Evolutionary conservation across 2,113 vertebrate genomes (phyloP).

Genomic region (Todiramphus chloris): DNA sequence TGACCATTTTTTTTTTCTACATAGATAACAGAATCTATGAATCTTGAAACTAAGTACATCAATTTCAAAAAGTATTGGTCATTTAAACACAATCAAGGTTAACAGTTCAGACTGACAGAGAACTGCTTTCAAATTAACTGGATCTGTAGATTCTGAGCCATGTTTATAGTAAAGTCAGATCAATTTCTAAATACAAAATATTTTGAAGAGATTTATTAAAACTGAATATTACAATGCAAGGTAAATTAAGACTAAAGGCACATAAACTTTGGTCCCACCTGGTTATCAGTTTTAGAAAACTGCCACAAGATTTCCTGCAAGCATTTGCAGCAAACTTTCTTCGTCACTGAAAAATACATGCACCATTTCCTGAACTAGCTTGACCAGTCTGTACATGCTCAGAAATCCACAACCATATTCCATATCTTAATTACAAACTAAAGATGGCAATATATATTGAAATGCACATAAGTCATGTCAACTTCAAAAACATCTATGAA

Average conservation of each 20-base stretch:
- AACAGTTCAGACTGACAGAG: slow-evolving; percentile 77
- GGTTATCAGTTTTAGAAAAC: slow-evolving; percentile 89
- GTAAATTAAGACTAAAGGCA: slow-evolving; percentile 98
- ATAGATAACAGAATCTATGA: slow-evolving; percentile 84
- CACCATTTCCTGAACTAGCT: slow-evolving; percentile 86
- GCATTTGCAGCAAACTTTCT: slow-evolving; percentile 79
- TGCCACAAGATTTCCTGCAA: slow-evolving; percentile 88
- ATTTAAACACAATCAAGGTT: slow-evolving; percentile 78
- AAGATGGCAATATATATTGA: slow-evolving; percentile 87
- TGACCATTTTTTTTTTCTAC: slow-evolving; percentile 76
- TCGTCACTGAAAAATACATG: slow-evolving; percentile 86
- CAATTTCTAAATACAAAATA: slow-evolving; percentile 89
- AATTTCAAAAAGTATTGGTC: slow-evolving; percentile 85
- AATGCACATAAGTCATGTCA: slow-evolving; percentile 84
- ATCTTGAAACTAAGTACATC: slow-evolving; percentile 82
- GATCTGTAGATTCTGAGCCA: slow-evolving; percentile 85
- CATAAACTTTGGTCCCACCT: slow-evolving; percentile 98
- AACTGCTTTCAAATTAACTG: slow-evolving; percentile 78
- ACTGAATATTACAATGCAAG: slow-evolving; percentile 90
- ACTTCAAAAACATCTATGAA: slow-evolving; percentile 87
- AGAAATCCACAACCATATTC: slow-evolving; percentile 89
- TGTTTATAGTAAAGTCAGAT: slow-evolving; percentile 87
- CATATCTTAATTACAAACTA: slow-evolving; percentile 85
- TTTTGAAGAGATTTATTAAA: slow-evolving; percentile 87
- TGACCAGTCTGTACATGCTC: slow-evolving; percentile 89